Evolutionary conservation across 2,797 vertebrate species (phyloP).

Genomic region (Saxicola maurus): DNA sequence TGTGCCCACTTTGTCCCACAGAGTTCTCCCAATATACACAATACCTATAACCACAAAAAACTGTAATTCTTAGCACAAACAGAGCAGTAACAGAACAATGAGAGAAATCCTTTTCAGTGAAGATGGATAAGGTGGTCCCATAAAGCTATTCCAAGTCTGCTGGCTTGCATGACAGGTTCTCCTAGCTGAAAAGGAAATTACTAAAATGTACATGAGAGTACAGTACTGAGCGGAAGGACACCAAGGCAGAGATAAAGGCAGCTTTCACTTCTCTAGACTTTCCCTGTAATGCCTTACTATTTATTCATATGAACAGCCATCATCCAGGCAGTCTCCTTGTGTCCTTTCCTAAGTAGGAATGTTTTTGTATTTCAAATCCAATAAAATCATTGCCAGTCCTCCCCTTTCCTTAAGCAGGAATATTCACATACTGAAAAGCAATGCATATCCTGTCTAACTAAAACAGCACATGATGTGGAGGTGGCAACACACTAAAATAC

Average conservation of each 20-base stretch:
- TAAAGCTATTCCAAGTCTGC: not conserved
- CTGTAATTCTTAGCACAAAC: not conserved
- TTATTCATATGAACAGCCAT: not conserved
- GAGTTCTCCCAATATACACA: not conserved
- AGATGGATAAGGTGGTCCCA: not conserved
- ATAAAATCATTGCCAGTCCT: not conserved
- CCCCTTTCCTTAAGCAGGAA: not conserved
- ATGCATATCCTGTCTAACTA: not conserved
- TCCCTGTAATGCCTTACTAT: not conserved
- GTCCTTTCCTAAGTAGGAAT: not conserved
- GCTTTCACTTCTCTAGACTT: not conserved
- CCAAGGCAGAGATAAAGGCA: not conserved
- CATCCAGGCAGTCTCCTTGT: not conserved
- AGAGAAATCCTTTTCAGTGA: not conserved
- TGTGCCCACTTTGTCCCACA: not conserved
- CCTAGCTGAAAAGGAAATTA: not conserved
- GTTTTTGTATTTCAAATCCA: not conserved
- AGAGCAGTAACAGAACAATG: not conserved
- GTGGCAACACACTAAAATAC: not conserved
- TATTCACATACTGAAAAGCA: not conserved
- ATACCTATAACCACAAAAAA: not conserved
- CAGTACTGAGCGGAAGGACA: not conserved
- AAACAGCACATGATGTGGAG: constrained; percentile 6
- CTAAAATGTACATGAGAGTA: not conserved
- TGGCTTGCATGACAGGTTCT: not conserved